These are phyloP conservation scores for Paramisgurnus dabryanus DNA, from an alignment of 2,113 vertebrate genomes.

Conservation along the genomic window DNA sequence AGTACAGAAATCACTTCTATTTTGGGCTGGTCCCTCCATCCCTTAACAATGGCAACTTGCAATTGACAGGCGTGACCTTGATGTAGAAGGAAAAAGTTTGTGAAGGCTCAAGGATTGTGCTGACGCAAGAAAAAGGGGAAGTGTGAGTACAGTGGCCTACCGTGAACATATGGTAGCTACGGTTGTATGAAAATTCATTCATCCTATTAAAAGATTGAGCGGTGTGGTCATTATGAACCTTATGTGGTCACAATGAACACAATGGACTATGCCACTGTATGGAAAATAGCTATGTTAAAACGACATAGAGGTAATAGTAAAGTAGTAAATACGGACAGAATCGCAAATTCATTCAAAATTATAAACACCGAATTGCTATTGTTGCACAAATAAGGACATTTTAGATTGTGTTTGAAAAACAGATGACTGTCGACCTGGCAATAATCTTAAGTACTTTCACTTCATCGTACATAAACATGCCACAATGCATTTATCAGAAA, in stretches of 20 bases:
- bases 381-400: not conserved
- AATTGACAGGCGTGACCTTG: slow-evolving; percentile 73
- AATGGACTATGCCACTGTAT: not conserved
- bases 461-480: slow-evolving; percentile 16
- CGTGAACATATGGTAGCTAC: no score
- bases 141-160: not conserved
- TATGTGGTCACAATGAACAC: not conserved
- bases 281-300: no score
- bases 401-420: not conserved
- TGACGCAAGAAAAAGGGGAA: slow-evolving; percentile 29
- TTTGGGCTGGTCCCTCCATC: slow-evolving; percentile 62
- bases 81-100: slow-evolving; percentile 49
- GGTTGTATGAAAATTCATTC: no score
- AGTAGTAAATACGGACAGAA: no score
- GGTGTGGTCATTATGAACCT: no score
- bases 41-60: slow-evolving; percentile 67
- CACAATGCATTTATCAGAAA: slow-evolving; percentile 45
- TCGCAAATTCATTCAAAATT: no score
- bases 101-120: slow-evolving; percentile 42
- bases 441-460: slow-evolving; percentile 40
- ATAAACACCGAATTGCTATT: not conserved
- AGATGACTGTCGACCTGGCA: slow-evolving; percentile 17
- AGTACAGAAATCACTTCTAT: slow-evolving; percentile 66
- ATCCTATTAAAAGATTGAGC: no score
- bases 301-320: no score